Conservation (phyloP, 2,113 vertebrate species). For the Sterrhoptilus dennistouni region DNA sequence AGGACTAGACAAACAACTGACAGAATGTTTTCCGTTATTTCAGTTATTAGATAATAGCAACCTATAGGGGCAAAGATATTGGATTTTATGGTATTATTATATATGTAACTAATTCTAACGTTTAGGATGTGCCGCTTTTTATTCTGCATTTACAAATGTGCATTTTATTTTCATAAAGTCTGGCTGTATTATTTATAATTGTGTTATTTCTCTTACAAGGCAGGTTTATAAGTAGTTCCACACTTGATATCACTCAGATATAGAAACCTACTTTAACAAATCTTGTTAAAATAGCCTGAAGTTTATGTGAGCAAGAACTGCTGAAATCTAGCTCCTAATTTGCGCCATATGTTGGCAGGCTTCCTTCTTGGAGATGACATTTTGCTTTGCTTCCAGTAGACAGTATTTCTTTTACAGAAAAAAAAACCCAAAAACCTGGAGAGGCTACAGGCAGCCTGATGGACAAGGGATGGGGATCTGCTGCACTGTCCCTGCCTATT, state of each 20-base stretch:
- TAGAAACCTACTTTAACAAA: neutral
- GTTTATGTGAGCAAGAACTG: neutral
- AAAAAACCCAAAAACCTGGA: neutral
- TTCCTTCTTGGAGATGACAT: neutral
- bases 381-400: neutral
- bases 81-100: neutral
- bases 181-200: neutral
- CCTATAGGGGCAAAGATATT: rapidly evolving
- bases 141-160: neutral
- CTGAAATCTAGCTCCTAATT: neutral
- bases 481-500: neutral
- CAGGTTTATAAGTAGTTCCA: neutral
- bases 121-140: neutral
- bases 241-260: neutral
- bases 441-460: neutral
- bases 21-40: neutral
- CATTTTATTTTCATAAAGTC: neutral
- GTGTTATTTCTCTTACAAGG: neutral
- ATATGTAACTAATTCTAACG: neutral
- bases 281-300: neutral
- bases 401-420: neutral
- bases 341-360: neutral
- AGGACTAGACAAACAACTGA: neutral
- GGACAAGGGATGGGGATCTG: neutral
- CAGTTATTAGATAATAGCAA: neutral